Evolutionary conservation across 2,113 vertebrate species (phyloP), one percentile per base, ranked within the genome.

Genomic region (Piaya cayana): DNA sequence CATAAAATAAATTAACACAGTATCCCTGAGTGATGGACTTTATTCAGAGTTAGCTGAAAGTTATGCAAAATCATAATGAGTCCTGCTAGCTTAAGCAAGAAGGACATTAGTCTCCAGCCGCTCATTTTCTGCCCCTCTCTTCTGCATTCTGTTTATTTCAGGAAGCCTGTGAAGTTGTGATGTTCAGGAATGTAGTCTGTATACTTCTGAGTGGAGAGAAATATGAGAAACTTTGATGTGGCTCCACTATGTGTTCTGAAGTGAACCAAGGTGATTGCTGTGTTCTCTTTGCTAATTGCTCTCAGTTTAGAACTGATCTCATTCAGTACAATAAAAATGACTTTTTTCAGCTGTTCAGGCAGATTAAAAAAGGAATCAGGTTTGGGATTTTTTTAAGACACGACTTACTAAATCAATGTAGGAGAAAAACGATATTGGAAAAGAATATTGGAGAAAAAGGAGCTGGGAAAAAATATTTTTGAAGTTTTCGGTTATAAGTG

Each of bases 41-140:
- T 37, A 42, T 77, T 90, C 72, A 88, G 43, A 91, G n/a, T 62
- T 92, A 94, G 18, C 29, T 83, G 60, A 90, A 93, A 83, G 82
- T 86, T 90, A 92, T 59, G 43, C 47, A 95, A 95, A 96, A 90
- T 25, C 42, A 47, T 88, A 92, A 88, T 39, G 47, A 95, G 68
- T 82, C 4, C 55, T 60, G 37, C 58, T 88, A 90, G 36, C 36
- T 79, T 89, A 78, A 81, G 82, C 72, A 93, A 88, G 79, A 88
- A 92, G 68, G 82, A 83, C 47, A 56, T 77, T 63, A 92, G 55
- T 62, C 74, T 62, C 85, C 79, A 95, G 55, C 34, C 37, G 74
- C 62, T 11, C 8, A 0, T 74, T 77, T 88, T 58, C 45, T 75
- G 37, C 26, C 45, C 16, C 88, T 86, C 13, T 88, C 32, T 80